Evolutionary conservation across 2,113 vertebrate genomes (phyloP).

Genomic region (Harpagus bidentatus): DNA sequence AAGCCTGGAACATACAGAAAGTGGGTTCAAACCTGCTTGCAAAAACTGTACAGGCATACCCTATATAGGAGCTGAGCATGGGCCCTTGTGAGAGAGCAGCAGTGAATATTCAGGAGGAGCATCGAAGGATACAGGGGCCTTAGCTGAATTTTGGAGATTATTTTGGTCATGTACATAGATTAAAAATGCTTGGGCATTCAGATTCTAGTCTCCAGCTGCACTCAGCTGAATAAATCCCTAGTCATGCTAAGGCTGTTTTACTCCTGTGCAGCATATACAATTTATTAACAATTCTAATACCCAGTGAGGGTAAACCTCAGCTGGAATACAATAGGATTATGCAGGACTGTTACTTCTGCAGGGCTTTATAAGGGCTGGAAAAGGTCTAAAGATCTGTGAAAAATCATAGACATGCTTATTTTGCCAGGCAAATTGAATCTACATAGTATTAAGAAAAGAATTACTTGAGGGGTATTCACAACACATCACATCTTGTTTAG

Average conservation of each 20-base stretch:
- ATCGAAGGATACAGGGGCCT: rapidly evolving
- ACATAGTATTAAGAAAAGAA: neutral
- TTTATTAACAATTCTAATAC: neutral
- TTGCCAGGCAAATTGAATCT: neutral
- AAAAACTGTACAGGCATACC: neutral
- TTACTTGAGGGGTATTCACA: neutral
- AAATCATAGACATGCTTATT: neutral
- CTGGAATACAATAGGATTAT: neutral
- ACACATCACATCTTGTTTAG: neutral
- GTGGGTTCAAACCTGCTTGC: neutral
- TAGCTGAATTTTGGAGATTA: neutral
- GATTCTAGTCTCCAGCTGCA: neutral
- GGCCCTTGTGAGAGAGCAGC: neutral
- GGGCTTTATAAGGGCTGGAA: neutral
- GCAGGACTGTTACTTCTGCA: neutral
- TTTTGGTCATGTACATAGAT: neutral
- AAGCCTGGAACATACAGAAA: neutral
- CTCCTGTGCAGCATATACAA: neutral
- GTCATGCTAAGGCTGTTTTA: neutral
- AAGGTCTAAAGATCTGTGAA: neutral
- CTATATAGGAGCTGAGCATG: neutral
- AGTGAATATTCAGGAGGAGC: neutral
- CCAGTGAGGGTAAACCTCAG: neutral
- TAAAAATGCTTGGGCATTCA: neutral
- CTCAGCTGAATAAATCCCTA: neutral